Evolutionary conservation across 2,797 vertebrate species (phyloP), one percentile per base, ranked within the genome.

Genomic region (Setipinna tenuifilis): DNA sequence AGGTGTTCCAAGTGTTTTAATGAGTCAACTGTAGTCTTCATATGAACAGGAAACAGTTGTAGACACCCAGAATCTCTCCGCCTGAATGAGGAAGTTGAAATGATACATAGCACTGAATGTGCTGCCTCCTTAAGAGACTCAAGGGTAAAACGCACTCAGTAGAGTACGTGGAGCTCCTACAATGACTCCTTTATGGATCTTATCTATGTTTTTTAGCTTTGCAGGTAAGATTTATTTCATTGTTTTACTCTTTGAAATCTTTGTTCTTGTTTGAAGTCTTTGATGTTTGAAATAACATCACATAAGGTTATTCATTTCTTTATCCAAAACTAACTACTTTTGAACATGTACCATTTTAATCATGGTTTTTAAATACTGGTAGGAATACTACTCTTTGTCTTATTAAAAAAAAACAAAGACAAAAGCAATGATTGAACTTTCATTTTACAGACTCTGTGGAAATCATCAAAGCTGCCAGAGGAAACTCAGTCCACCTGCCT

Each of bases 391-490:
- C 41, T n/a, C 10, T 11, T 78, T 62, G 82, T 85, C 41, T n/a
- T 50, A 58, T 14, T n/a, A 21, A 41, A n/a, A 62, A 81, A 10
- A 28, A 68, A 28, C 25, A 84, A 65, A 28, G 28, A 31, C 62
- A 19, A 12, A 28, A 75, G 62, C n/a, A 68, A 25, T 11, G 78
- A 7, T 31, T 9, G 71, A 17, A 59, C 9, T 82, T 59, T 84
- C 1, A 65, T 75, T 83, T 61, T 82, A 31, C 85, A 91, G 90
- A 81, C 87, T 82, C 81, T 17, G 6, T 12, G 31, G 16, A 46
- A 0, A n/a, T 9, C 58, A 48, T 89, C 71, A 83, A 23, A 57
- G 86, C 81, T 61, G 2, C 0, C 10, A 82, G 7, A 41, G 87
- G 89, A 82, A 23, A 50, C 9, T 25, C 46, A 62, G 88, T 87